Conservation (phyloP, 2,113 vertebrate genomes). For the Sapajus apella region DNA sequence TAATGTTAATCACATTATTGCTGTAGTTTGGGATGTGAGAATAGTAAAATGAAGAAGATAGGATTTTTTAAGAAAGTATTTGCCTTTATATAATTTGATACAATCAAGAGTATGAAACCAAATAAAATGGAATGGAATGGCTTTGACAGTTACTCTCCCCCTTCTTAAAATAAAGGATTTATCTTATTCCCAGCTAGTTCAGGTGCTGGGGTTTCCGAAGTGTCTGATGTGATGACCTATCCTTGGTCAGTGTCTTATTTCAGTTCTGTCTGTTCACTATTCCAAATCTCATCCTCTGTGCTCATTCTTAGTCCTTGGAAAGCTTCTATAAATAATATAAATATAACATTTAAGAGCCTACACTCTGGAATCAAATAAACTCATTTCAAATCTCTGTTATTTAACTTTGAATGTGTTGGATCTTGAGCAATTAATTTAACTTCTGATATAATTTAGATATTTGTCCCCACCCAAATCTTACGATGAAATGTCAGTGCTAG, state of each 20-base stretch:
- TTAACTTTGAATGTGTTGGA: neutral
- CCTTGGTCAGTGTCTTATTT: neutral
- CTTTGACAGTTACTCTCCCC: neutral
- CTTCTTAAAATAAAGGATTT: neutral
- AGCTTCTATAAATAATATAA: neutral
- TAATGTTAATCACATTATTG: neutral
- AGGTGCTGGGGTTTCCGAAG: too few species aligned
- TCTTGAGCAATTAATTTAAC: neutral
- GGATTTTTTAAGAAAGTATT: neutral
- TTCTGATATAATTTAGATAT: too few species aligned
- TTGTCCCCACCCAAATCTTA: too few species aligned
- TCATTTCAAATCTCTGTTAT: neutral
- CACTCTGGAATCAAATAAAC: neutral
- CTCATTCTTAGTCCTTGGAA: neutral
- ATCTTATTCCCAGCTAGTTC: neutral
- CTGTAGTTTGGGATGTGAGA: neutral
- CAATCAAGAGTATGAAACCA: neutral
- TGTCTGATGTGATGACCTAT: neutral
- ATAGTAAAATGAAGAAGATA: neutral
- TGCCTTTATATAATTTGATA: neutral
- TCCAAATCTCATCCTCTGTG: neutral
- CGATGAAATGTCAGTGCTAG: too few species aligned
- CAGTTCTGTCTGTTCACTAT: too few species aligned
- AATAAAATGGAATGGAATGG: neutral
- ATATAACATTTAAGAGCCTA: neutral